Conservation (phyloP, 1,140 invertebrate species). For the Aricia agestis region DNA sequence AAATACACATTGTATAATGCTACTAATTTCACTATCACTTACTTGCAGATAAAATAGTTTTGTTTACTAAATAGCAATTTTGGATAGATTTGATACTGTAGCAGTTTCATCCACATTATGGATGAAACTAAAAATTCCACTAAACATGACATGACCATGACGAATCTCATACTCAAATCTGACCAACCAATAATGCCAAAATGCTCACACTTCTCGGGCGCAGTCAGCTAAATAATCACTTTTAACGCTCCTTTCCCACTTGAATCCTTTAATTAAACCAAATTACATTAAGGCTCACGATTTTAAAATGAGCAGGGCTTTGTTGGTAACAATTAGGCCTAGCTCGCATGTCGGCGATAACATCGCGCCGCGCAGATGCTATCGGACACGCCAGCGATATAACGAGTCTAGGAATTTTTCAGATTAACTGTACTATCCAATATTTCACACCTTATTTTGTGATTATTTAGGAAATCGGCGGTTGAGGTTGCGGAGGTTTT, state of each 20-base stretch:
- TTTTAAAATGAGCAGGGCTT: background rate
- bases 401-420: background rate
- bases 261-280: background rate
- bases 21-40: too few relatives aligned
- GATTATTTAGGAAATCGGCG: background rate
- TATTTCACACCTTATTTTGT: background rate
- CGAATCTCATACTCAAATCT: too few relatives aligned
- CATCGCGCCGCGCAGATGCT: slow-evolving; percentile 40
- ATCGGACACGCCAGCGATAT: slow-evolving; percentile 40
- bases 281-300: background rate
- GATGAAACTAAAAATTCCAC: too few relatives aligned
- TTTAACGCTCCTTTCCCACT: background rate
- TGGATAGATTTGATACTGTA: too few relatives aligned
- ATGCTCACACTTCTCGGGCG: too few relatives aligned
- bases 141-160: too few relatives aligned
- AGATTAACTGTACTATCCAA: background rate
- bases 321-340: slow-evolving; percentile 45
- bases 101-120: too few relatives aligned
- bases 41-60: too few relatives aligned
- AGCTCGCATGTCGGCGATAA: slow-evolving; percentile 47
- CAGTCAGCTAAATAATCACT: background rate
- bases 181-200: too few relatives aligned
- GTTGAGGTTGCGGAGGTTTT: too few relatives aligned
- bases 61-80: too few relatives aligned
- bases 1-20: too few relatives aligned